These are phyloP conservation scores for Phyllostomus discolor DNA, from an alignment of 2,113 vertebrate genomes.

Conservation along the genomic window DNA sequence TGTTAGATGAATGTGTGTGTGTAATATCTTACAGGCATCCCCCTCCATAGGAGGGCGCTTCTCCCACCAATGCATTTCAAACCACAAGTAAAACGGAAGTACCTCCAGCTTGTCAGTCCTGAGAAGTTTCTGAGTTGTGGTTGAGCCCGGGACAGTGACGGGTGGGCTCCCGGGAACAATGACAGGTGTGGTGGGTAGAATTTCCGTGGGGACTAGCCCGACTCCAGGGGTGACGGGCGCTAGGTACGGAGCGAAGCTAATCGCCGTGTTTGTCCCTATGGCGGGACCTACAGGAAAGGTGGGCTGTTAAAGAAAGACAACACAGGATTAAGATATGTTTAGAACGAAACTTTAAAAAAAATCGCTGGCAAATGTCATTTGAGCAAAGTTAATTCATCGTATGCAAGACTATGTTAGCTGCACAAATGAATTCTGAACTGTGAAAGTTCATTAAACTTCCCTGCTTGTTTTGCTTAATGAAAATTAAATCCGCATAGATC, in stretches of 20 bases:
- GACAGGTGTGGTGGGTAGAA: constrained; percentile 90
- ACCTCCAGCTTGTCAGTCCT: constrained; percentile 97
- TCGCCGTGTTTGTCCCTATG: constrained; percentile 89
- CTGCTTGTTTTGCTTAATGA: constrained; percentile 47
- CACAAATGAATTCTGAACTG: background rate
- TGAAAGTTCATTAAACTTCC: background rate
- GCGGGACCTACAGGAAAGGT: constrained; percentile 94
- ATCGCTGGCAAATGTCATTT: background rate
- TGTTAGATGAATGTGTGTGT: background rate
- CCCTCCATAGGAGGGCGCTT: background rate
- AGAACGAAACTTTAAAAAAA: constrained; percentile 15
- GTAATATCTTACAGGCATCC: background rate
- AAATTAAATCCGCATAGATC: background rate
- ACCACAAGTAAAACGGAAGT: constrained; percentile 66
- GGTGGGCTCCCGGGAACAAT: constrained; percentile 92
- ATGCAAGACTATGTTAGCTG: background rate
- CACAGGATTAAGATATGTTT: constrained; percentile 68
- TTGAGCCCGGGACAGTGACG: constrained; percentile 89
- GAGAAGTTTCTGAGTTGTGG: constrained; percentile 94
- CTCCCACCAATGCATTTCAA: background rate
- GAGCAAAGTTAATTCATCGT: background rate
- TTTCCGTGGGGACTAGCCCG: constrained; percentile 93
- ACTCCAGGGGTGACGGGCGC: constrained; percentile 92
- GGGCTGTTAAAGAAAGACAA: constrained; percentile 85
- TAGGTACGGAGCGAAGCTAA: constrained; percentile 94